These are phyloP conservation scores for Syngnathoides biaculeatus DNA, from an alignment of 2,113 vertebrate species.

Conservation along the genomic window DNA sequence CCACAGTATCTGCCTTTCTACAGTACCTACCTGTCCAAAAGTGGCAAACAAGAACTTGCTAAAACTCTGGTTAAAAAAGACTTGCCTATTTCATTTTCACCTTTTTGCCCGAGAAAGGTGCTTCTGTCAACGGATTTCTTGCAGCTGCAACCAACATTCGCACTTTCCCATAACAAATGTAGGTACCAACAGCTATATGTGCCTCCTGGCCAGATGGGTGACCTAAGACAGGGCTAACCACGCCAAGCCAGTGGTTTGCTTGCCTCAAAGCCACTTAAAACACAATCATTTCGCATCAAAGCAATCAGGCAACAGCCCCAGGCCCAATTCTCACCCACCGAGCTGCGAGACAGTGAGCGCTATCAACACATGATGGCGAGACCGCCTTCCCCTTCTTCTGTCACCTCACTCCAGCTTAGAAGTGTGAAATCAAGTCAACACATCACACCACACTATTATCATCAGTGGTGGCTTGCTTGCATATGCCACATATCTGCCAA, in stretches of 20 bases:
- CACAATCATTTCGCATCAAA: constrained; percentile 71
- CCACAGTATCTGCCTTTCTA: too few relatives aligned
- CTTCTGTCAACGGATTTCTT: constrained; percentile 41
- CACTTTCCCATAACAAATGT: constrained; percentile 30
- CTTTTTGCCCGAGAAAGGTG: constrained; percentile 38
- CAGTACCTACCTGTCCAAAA: too few relatives aligned
- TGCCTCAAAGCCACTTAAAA: constrained; percentile 50
- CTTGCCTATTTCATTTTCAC: constrained; percentile 69
- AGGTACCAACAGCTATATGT: constrained; percentile 25
- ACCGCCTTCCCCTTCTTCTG: constrained; percentile 17
- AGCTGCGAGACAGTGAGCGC: constrained; percentile 45
- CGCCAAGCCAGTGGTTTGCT: constrained; percentile 35
- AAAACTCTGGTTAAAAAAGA: constrained; percentile 6
- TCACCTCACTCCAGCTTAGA: constrained; percentile 27
- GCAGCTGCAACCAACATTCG: constrained; percentile 53
- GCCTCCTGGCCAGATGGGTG: constrained; percentile 17
- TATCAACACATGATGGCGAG: constrained; percentile 21
- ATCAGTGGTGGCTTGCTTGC: constrained; percentile 28
- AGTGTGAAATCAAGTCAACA: constrained; percentile 25
- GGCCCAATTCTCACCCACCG: constrained; percentile 69
- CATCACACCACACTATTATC: constrained; percentile 37
- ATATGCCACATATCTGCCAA: constrained; percentile 31
- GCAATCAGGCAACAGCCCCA: constrained; percentile 64
- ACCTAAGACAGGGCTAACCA: constrained; percentile 22
- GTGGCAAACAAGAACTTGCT: constrained; percentile 21